Base-by-base conservation (phyloP, 2,113 vertebrate genomes). In the Chroicocephalus ridibundus region DNA sequence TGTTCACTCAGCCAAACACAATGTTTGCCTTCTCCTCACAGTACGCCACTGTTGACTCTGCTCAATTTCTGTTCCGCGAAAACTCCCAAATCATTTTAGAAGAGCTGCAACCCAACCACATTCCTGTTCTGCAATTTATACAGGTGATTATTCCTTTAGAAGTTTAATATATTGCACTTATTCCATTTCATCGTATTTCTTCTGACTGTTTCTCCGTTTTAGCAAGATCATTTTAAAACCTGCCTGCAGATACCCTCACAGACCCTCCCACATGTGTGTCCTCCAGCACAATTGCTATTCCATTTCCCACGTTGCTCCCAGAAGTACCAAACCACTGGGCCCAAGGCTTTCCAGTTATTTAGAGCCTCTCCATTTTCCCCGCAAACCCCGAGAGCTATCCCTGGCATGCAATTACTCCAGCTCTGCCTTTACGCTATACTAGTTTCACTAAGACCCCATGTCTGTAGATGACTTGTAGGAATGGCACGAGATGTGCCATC, bases 341-440 rank as follows among this genome's bases (percentile, higher is more conserved):
- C 22, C 13, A 19, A 38, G 4, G 22, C 7, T 68, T 24, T 6
- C 34, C 55, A 52, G 14, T 16, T 7, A 3, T 21, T 44, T n/a
- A 5, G 58, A 69, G 26, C 5, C 15, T 91, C 52, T 26, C 36
- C 34, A 19, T 32, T 61, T 55, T 20, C 72, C 47, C 66, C 20
- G 27, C 34, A 36, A 58, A n/a, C 27, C 38, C 72, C 0, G 2
- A 75, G 55, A 44, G 38, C 62, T 12, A 13, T 11, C 55, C 68
- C 27, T 6, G 17, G 40, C 46, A 15, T 2, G 32, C 60, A 22
- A 9, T 2, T 3, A 4, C 72, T 6, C 57, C 82, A 36, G 19
- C 2, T 31, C 26, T 82, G 70, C 74, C 42, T 31, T 70, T 4
- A 9, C 0, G 0, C 20, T 42, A 3, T 3, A 22, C 40, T 5